Conservation (phyloP, 2,888 invertebrate genomes). For the Lobophora halterata region DNA sequence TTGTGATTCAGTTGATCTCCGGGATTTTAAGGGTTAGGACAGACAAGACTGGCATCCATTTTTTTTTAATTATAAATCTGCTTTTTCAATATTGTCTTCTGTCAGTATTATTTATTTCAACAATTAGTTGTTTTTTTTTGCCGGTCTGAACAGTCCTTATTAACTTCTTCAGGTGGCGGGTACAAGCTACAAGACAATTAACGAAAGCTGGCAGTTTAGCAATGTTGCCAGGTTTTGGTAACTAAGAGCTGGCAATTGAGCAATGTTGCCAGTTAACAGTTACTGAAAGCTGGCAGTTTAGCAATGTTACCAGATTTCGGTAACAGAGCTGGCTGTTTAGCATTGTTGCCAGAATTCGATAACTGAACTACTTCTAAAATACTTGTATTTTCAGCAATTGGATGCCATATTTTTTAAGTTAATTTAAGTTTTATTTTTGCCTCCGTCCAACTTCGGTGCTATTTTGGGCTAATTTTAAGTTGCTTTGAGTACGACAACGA, state of each 20-base stretch:
- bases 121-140: neutral
- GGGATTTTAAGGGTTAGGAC: conserved; percentile 9
- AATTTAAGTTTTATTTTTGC: conserved; percentile 33
- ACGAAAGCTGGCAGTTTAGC: no score
- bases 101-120: no score
- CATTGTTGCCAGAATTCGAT: no score
- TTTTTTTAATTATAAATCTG: neutral
- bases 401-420: conserved; percentile 73
- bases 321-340: no score
- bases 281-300: no score
- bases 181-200: conserved; percentile 40
- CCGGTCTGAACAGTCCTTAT: neutral
- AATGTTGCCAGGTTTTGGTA: no score
- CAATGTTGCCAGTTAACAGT: no score
- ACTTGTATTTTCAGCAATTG: conserved; percentile 40
- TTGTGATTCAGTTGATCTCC: conserved; percentile 22
- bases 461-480: conserved; percentile 47
- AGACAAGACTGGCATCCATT: conserved; percentile 7
- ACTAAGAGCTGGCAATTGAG: no score
- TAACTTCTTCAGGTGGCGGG: conserved; percentile 53
- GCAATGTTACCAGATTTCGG: no score
- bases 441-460: conserved; percentile 72
- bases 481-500: conserved; percentile 61
- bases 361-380: no score
- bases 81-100: neutral